Base-by-base conservation (phyloP, 2,113 vertebrate genomes). In the Erythrolamprus reginae region DNA sequence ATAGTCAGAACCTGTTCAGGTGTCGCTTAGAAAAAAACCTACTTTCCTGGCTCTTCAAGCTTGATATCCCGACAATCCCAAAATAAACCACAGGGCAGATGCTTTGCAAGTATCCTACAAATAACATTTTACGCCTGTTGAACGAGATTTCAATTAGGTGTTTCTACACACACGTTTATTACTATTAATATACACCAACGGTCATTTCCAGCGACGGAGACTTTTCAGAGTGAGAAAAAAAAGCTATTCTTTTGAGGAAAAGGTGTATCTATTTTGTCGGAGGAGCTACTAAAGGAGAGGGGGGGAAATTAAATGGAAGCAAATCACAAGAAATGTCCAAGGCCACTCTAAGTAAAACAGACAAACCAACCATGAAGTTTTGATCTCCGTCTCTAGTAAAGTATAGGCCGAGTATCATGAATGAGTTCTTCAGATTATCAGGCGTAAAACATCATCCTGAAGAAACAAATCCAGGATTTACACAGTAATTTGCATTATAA, bases 391-490 rank as follows among this genome's bases (percentile, higher is more conserved):
- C 86, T 61, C 91, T 52, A 45, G 93, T 92, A 89, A 96, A 91
- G 65, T 82, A 89, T 4, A 47, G 47, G 6, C 47, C 47, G 4
- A 47, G 6, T 5, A 91, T 94, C 95, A 96, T 95, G 92, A 95
- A 96, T 94, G 89, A 95, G 89, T 21, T 90, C 83, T 61, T 28
- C 58, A 87, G 94, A 94, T 93, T 92, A 85, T 88, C 95, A 93
- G 86, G 90, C 96, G 95, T 96, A 93, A 95, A 96, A 94, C 0
- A 95, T 93, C 19, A 90, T 89, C 93, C 95, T 88, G 92, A 95
- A 93, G 87, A 93, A 88, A 91, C 95, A 95, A 94, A 92, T 86
- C 90, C 48, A 87, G 91, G 87, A 91, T 55, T 0, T 93, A 92
- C 52, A 55, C 45, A 87, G 89, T 91, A 56, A 89, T 93, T 90